These are phyloP conservation scores for Bolborhynchus lineola DNA, from an alignment of 2,113 vertebrate species.

Conservation along the genomic window DNA sequence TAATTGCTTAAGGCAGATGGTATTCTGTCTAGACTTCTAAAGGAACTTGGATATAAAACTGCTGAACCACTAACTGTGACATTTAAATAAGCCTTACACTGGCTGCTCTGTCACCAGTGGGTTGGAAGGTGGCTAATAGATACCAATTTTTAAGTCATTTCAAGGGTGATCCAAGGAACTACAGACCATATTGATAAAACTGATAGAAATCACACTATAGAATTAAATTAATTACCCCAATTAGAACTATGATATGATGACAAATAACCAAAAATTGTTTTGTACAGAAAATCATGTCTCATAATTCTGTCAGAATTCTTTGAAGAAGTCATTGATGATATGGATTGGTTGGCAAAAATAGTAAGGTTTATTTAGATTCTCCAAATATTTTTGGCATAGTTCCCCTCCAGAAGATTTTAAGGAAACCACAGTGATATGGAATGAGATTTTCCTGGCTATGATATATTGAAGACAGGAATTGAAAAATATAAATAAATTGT, in stretches of 20 bases:
- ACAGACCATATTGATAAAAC: neutral
- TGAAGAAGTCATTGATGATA: neutral
- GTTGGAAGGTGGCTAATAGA: neutral
- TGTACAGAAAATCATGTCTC: neutral
- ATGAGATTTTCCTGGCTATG: neutral
- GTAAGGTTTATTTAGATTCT: neutral
- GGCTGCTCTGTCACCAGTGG: neutral
- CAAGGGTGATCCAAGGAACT: neutral
- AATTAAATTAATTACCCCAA: neutral
- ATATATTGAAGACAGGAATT: neutral
- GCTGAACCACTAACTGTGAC: neutral
- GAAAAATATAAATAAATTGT: neutral
- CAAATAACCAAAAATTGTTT: neutral
- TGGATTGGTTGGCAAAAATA: neutral
- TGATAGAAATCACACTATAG: neutral
- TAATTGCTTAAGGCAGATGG: constrained; percentile 15
- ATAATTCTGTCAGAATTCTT: neutral
- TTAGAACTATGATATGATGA: neutral
- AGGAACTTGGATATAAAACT: neutral
- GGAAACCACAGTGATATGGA: neutral
- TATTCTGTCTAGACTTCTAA: neutral
- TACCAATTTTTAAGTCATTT: neutral
- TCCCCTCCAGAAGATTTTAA: neutral
- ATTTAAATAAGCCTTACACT: neutral
- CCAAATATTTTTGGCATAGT: neutral